These are phyloP conservation scores for Physella acuta DNA, from an alignment of 1,140 invertebrate genomes.

Conservation along the genomic window DNA sequence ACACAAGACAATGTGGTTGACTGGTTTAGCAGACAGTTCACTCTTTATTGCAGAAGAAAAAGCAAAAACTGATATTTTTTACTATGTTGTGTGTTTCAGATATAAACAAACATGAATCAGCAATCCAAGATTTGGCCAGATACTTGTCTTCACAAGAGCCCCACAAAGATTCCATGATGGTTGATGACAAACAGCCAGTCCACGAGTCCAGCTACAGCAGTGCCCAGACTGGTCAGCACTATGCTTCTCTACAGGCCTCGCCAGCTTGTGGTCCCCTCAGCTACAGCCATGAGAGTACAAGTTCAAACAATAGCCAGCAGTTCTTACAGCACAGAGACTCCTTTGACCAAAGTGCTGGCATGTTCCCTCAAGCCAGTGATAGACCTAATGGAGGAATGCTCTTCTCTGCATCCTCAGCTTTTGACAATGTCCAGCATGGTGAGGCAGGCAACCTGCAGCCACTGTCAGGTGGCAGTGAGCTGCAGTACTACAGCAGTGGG, in stretches of 20 bases:
- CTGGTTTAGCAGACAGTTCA: neutral
- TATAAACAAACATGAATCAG: neutral
- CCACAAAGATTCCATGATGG: neutral
- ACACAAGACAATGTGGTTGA: neutral
- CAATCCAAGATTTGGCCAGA: constrained; percentile 15
- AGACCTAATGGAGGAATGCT: neutral
- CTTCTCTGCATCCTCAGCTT: neutral
- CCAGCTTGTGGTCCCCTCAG: neutral
- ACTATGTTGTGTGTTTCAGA: constrained; percentile 2
- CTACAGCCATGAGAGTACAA: neutral
- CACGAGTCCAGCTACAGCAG: neutral
- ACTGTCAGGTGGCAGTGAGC: neutral
- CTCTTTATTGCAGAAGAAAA: too few relatives aligned
- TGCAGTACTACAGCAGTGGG: neutral
- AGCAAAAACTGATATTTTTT: too few relatives aligned
- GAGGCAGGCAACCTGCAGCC: neutral
- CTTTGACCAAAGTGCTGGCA: neutral
- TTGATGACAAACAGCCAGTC: neutral
- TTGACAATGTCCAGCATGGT: neutral
- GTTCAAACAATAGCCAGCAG: neutral
- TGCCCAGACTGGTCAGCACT: neutral
- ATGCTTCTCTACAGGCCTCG: neutral
- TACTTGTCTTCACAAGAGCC: constrained; percentile 2
- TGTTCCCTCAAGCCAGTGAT: neutral
- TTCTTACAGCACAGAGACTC: neutral